These are phyloP conservation scores for Noctua pronuba DNA, from an alignment of 2,888 invertebrate genomes.

Conservation along the genomic window DNA sequence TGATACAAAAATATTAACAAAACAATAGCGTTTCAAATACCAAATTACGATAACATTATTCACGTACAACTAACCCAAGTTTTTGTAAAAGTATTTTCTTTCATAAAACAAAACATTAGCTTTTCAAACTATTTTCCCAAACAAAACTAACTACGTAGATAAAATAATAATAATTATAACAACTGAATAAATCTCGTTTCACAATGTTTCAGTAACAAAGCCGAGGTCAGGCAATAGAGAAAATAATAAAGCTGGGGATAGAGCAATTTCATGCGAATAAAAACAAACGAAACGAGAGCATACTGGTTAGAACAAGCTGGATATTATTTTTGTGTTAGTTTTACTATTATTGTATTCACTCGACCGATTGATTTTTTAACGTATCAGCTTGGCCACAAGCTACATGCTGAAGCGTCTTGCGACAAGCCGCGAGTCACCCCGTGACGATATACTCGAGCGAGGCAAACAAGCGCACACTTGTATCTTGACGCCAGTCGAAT, in stretches of 20 bases:
- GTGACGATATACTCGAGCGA: neutral
- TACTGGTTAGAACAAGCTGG: conserved; percentile 4
- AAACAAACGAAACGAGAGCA: conserved; percentile 31
- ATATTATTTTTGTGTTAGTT: conserved; percentile 17
- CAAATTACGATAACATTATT: neutral
- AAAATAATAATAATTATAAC: conserved; percentile 5
- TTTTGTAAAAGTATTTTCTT: neutral
- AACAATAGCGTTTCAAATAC: neutral
- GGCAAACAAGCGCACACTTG: neutral
- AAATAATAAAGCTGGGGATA: conserved; percentile 32
- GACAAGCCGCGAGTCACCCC: neutral
- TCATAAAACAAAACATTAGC: conserved; percentile 5
- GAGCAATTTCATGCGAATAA: conserved; percentile 34
- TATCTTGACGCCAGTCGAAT: neutral
- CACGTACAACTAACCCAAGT: neutral
- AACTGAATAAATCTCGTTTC: conserved; percentile 23
- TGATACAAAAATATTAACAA: neutral
- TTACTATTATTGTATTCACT: conserved; percentile 14
- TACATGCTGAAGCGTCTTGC: neutral
- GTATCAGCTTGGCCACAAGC: neutral
- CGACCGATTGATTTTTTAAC: neutral
- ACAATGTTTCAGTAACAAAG: conserved; percentile 29
- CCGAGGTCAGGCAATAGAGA: conserved; percentile 25
- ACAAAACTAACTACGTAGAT: conserved; percentile 17
- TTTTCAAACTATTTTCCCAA: conserved; percentile 15